These are phyloP conservation scores for Poeciliopsis paucimaculata DNA, from an alignment of 2,797 vertebrate species.

Conservation along the genomic window DNA sequence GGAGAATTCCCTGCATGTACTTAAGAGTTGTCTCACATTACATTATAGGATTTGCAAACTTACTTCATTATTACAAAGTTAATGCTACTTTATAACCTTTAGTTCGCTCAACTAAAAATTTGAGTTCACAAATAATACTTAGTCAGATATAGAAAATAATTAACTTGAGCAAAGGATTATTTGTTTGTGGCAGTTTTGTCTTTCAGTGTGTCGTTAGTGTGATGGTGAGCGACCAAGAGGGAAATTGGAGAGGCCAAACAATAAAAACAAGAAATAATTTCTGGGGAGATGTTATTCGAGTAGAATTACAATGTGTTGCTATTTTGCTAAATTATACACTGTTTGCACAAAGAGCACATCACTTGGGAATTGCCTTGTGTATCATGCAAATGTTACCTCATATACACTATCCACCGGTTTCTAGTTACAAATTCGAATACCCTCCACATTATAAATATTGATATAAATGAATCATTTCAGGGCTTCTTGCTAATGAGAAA, in stretches of 20 bases:
- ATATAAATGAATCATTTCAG: constrained; percentile 30
- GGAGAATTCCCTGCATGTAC: constrained; percentile 12
- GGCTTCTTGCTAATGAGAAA: not conserved
- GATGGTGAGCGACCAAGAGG: constrained; percentile 68
- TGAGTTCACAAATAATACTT: constrained; percentile 56
- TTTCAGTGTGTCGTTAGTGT: constrained; percentile 55
- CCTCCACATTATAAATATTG: constrained; percentile 44
- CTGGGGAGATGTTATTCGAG: constrained; percentile 61
- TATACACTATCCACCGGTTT: constrained; percentile 31
- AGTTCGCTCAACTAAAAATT: too few relatives aligned
- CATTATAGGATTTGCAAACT: constrained; percentile 12
- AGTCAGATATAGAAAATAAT: constrained; percentile 69
- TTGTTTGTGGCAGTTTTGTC: constrained; percentile 46
- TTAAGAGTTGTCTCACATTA: constrained; percentile 7
- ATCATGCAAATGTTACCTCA: constrained; percentile 61
- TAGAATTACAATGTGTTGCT: constrained; percentile 73
- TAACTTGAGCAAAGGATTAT: constrained; percentile 55
- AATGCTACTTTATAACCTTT: constrained; percentile 37
- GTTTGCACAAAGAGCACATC: constrained; percentile 69
- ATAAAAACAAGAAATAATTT: constrained; percentile 72
- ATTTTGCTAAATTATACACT: constrained; percentile 66
- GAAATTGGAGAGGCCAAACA: constrained; percentile 73
- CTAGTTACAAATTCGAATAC: constrained; percentile 47
- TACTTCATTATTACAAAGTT: constrained; percentile 32
- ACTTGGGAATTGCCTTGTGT: constrained; percentile 57